Evolutionary conservation across 2,113 vertebrate species (phyloP), one percentile per base, ranked within the genome.

Genomic region (Spea bombifrons): DNA sequence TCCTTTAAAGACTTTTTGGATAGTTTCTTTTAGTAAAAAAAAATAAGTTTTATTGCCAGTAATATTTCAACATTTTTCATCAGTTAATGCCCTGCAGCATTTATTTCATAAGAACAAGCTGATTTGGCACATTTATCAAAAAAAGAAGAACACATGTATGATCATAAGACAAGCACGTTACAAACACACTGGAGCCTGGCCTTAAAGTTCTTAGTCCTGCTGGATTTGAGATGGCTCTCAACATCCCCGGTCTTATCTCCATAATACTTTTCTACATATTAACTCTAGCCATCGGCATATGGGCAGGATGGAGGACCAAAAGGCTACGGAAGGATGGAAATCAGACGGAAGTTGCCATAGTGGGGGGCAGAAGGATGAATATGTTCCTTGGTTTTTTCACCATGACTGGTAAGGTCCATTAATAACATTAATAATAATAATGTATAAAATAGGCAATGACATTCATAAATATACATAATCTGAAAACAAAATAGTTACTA

Each of bases 271-370:
- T 94, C 82, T 91, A 92, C 53, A 45, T 15, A 0, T 5, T 90
- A 63, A 92, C 88, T 81, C 84, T 89, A 80, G 86, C 81, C n/a
- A 90, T 81, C 16, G 88, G 92, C 67, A 85, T 94, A 15, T 95
- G 93, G 93, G 93, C 93, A 3, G 91, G 93, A 44, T 81, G 88
- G 87, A 94, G 92, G 81, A 91, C 90, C 73, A 94, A 86, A 78
- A 90, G 86, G 73, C 83, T 88, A 3, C 88, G 92, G 80, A 88
- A 87, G 71, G 87, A 83, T 69, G 86, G 84, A n/a, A 88, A 81
- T 17, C 76, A 85, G 70, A 90, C 83, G 15, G 93, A 94, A 81
- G 84, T 92, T 53, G 83, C 90, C 7, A 89, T 94, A 3, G 86
- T 95, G 72, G 93, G 91, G 64, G 90, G 89, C 68, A 89, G 92